phyloP scores from a whole-genome alignment of 1,140 invertebrate species.

The Cepaea nemoralis region DNA sequence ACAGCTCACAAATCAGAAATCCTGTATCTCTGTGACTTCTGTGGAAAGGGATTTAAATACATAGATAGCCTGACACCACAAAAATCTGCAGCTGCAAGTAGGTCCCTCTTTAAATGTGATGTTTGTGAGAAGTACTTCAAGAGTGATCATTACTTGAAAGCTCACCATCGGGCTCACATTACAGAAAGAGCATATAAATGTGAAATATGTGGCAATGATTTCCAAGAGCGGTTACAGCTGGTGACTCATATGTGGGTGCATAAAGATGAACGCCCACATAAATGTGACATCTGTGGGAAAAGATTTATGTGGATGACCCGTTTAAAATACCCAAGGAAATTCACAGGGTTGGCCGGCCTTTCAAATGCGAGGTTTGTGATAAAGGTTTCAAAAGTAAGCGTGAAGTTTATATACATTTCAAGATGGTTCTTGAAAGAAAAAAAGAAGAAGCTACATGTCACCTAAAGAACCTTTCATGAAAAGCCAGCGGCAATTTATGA shows the following conservation, averaged over 20 bases:
- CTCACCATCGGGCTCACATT: neutral
- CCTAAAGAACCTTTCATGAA: no score
- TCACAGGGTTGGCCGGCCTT: neutral
- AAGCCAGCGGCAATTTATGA: no score
- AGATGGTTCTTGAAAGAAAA: neutral
- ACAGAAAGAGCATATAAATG: neutral
- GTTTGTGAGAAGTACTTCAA: neutral
- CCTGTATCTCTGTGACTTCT: neutral
- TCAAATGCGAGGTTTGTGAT: neutral
- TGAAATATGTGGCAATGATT: neutral
- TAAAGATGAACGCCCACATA: neutral
- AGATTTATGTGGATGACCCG: neutral
- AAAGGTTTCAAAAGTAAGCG: neutral
- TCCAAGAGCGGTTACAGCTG: neutral
- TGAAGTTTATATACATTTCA: neutral
- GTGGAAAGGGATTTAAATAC: neutral
- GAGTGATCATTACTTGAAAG: neutral
- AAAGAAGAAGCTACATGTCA: no score
- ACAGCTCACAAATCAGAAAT: neutral
- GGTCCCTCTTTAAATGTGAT: neutral
- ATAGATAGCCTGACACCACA: neutral
- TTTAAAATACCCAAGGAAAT: neutral
- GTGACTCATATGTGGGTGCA: neutral
- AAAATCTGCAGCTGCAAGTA: neutral
- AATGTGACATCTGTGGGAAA: neutral